Base-by-base conservation (phyloP, 2,797 vertebrate species). In the Poeciliopsis paucimaculata region DNA sequence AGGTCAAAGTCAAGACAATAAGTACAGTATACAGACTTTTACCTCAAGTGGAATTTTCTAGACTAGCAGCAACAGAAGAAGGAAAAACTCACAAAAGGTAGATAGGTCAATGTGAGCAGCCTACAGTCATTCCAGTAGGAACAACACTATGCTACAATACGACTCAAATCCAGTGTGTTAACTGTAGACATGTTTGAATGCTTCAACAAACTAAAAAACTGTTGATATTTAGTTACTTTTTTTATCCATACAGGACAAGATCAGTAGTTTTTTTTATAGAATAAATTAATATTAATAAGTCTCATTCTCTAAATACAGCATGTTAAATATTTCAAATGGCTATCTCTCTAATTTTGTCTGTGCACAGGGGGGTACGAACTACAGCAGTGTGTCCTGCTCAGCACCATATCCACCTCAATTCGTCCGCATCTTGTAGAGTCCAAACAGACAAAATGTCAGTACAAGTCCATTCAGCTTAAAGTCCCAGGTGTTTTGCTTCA, bases 261-360 rank as follows among this genome's bases (percentile, higher is more conserved):
- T 95, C 81, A 96, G 95, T 95, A 95, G 94, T 95, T 23, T 96
- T 89, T 71, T 90, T 91, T 94, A 97, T 97, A 97, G 96, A 99
- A 99, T 99, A 98, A 98, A 98, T 99, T 99, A 99, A 97, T 97
- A 98, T 97, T 96, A 98, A 96, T 96, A 97, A 91, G 90, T 90
- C 91, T 86, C 87, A 95, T 96, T 98, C 95, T 96, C 93, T 94
- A 94, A 93, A 97, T 97, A 96, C 97, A 97, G 96, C 95, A 89
- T 97, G 97, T 97, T 98, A 98, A 98, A 98, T 98, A 99, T 97
- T 96, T 95, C 95, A 95, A 85, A 92, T 88, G 87, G 88, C 89
- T 91, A 92, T 87, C 89, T 94, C 68, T 72, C 68, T 72, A 75
- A 68, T 96, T 95, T 89, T 73, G 70, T 87, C 77, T 87, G 91